phyloP scores from a whole-genome alignment of 2,888 invertebrate genomes.

The Scaptomyza tumidula region DNA sequence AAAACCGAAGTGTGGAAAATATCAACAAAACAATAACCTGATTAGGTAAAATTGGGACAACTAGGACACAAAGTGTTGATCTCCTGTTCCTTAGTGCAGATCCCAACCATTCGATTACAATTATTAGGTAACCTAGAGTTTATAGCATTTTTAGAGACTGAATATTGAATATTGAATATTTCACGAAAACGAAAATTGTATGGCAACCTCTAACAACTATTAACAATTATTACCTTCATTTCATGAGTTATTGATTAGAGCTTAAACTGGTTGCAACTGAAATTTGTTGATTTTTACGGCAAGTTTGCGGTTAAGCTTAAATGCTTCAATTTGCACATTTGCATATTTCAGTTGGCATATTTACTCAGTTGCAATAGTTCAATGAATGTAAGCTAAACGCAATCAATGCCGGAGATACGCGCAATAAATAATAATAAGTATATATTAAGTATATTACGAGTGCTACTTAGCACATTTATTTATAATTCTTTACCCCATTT shows the following conservation, averaged over 20 bases:
- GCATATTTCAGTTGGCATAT: constrained; percentile 19
- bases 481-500: constrained; percentile 47
- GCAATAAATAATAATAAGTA: constrained; percentile 40
- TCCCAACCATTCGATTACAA: background rate
- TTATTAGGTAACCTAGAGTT: constrained; percentile 2
- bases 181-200: constrained; percentile 1
- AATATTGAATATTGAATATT: background rate
- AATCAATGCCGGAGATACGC: constrained; percentile 49
- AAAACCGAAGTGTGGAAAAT: background rate
- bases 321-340: constrained; percentile 16
- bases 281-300: constrained; percentile 14
- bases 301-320: constrained; percentile 26
- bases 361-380: constrained; percentile 45
- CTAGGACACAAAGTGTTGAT: constrained; percentile 4
- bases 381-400: constrained; percentile 48
- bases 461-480: constrained; percentile 51
- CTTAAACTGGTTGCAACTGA: constrained; percentile 33
- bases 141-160: background rate
- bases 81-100: constrained; percentile 4
- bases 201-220: background rate
- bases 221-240: background rate
- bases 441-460: constrained; percentile 25
- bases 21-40: background rate
- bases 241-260: constrained; percentile 13
- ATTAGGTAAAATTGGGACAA: background rate